Conservation (phyloP, 2,888 invertebrate species). For the Drosophila kokeensis region DNA sequence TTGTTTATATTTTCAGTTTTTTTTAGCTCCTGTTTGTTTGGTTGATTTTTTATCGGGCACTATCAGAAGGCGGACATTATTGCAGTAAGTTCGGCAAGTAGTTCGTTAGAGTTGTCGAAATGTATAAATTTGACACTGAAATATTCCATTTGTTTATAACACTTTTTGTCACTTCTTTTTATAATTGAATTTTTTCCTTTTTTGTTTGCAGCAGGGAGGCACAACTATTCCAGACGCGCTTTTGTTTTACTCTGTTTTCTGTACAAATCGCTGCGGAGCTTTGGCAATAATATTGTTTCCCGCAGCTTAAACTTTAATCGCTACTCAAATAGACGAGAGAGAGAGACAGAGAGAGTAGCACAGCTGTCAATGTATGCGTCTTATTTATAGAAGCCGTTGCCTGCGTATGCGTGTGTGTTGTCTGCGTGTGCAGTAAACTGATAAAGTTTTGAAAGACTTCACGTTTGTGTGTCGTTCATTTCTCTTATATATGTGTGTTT, state of each 20-base stretch:
- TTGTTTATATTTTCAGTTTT: slow-evolving; percentile 26
- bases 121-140: slow-evolving; percentile 13
- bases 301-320: slow-evolving; percentile 62
- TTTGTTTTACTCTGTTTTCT: slow-evolving; percentile 63
- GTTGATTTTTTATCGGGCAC: slow-evolving; percentile 40
- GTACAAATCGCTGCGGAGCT: slow-evolving; percentile 63
- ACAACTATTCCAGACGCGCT: slow-evolving; percentile 70
- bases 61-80: slow-evolving; percentile 70
- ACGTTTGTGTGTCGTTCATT: slow-evolving; percentile 16
- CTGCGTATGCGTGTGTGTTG: slow-evolving; percentile 6
- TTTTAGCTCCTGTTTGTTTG: slow-evolving; percentile 2
- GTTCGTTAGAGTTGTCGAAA: slow-evolving; percentile 11
- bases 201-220: slow-evolving; percentile 25
- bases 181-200: slow-evolving; percentile 11
- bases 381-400: slow-evolving; percentile 53
- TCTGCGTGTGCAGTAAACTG: slow-evolving; percentile 45
- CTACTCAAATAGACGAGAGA: slow-evolving; percentile 35
- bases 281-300: slow-evolving; percentile 45
- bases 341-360: slow-evolving; percentile 31
- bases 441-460: slow-evolving; percentile 61
- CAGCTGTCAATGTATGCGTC: slow-evolving; percentile 49
- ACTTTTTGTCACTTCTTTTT: slow-evolving; percentile 20
- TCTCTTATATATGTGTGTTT: slow-evolving; percentile 1
- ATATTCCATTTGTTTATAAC: slow-evolving; percentile 25
- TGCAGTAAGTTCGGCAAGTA: neutral